Evolutionary conservation across 2,888 invertebrate genomes (phyloP).

Genomic region (Iphiclides podalirius): DNA sequence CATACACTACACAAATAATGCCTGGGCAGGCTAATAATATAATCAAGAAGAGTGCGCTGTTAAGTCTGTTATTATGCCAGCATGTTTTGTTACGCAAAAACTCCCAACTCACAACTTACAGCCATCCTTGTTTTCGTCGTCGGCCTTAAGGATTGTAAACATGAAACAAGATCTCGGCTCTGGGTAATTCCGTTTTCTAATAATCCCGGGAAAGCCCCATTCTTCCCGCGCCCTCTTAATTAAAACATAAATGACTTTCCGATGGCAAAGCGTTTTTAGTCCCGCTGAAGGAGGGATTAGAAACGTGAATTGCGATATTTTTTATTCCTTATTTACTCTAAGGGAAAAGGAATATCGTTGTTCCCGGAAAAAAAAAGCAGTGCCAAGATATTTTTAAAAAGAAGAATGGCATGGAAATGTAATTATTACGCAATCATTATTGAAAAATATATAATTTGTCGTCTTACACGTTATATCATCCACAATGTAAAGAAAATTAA

Average conservation of each 20-base stretch:
- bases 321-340: constrained; percentile 1
- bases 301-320: constrained; percentile 41
- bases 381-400: no score
- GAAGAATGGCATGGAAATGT: no score
- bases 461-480: no score
- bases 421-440: no score
- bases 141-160: constrained; percentile 32
- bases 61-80: no score
- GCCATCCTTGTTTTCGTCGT: constrained; percentile 10
- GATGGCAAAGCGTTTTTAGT: constrained; percentile 42
- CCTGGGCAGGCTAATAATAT: no score
- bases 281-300: constrained; percentile 34
- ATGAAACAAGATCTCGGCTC: constrained; percentile 37
- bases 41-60: no score
- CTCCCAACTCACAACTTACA: neutral
- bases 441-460: no score
- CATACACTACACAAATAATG: no score
- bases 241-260: constrained; percentile 66
- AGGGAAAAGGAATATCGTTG: neutral
- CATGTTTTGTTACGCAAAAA: constrained; percentile 16
- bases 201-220: constrained; percentile 48
- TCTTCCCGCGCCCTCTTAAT: constrained; percentile 52
- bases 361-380: no score
- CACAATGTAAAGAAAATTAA: no score
- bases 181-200: constrained; percentile 51